Conservation (phyloP, 2,888 invertebrate species). For the Catocala fraxini region DNA sequence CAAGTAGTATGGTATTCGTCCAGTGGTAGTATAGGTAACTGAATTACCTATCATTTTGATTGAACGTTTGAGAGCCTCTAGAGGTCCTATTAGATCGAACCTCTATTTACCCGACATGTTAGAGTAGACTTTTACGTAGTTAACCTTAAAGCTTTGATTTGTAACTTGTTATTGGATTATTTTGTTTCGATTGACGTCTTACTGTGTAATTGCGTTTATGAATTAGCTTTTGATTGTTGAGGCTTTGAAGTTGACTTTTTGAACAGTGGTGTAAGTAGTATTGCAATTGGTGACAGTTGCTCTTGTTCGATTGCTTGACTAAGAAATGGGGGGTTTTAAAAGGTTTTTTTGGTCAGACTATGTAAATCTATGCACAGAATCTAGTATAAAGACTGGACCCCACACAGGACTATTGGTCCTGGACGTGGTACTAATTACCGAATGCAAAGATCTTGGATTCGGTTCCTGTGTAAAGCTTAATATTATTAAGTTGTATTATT, state of each 20-base stretch:
- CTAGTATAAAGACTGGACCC: no score
- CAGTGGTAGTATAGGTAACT: conserved; percentile 81
- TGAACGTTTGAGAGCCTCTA: conserved; percentile 81
- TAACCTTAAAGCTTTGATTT: conserved; percentile 30
- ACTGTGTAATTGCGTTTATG: neutral
- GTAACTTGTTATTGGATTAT: conserved; percentile 32
- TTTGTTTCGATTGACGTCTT: conserved; percentile 11
- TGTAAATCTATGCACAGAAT: no score
- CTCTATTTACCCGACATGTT: conserved; percentile 70
- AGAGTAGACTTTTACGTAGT: conserved; percentile 51
- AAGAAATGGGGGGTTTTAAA: no score
- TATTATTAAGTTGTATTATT: no score
- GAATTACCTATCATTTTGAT: conserved; percentile 86
- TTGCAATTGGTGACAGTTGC: no score
- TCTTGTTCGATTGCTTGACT: no score
- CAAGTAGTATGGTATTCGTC: conserved; percentile 70
- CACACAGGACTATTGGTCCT: no score
- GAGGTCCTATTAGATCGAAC: conserved; percentile 71
- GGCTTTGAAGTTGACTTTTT: neutral
- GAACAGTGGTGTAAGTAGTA: no score
- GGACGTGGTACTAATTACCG: no score
- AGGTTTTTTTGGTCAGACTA: no score
- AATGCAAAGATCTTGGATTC: no score
- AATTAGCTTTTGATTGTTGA: neutral
- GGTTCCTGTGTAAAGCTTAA: no score